Evolutionary conservation across 2,113 vertebrate species (phyloP).

Genomic region (Lepus europaeus): DNA sequence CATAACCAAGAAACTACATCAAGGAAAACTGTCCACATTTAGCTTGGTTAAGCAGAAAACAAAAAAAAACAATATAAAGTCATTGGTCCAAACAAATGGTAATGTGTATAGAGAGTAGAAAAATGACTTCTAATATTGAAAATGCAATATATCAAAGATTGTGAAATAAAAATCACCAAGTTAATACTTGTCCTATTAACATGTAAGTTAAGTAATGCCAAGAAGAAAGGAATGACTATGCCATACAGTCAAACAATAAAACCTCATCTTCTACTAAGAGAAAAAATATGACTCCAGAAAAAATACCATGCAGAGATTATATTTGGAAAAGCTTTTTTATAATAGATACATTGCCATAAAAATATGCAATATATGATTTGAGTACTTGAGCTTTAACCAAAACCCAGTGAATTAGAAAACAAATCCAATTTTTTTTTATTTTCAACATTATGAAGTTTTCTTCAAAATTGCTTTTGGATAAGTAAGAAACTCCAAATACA

Average conservation of each 20-base stretch:
- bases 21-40: not conserved
- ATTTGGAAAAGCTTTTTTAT: not conserved
- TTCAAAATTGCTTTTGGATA: not conserved
- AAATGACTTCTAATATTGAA: not conserved
- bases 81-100: not conserved
- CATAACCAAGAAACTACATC: not conserved
- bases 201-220: not conserved
- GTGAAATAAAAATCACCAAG: not conserved
- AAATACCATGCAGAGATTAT: not conserved
- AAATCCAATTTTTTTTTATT: not conserved
- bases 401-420: not conserved
- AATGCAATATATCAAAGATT: not conserved
- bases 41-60: not conserved
- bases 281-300: not conserved
- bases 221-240: not conserved
- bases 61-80: not conserved
- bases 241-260: not conserved
- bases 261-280: not conserved
- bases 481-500: not conserved
- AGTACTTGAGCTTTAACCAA: conserved; percentile 47
- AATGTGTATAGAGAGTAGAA: too few species aligned
- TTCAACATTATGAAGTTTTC: not conserved
- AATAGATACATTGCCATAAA: not conserved
- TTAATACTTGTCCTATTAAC: not conserved
- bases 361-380: not conserved